Evolutionary conservation across 92 coral and sea anemone species (phyloP), one percentile per base, ranked within the genome.

Genomic region (Phymanthus crucifer): DNA sequence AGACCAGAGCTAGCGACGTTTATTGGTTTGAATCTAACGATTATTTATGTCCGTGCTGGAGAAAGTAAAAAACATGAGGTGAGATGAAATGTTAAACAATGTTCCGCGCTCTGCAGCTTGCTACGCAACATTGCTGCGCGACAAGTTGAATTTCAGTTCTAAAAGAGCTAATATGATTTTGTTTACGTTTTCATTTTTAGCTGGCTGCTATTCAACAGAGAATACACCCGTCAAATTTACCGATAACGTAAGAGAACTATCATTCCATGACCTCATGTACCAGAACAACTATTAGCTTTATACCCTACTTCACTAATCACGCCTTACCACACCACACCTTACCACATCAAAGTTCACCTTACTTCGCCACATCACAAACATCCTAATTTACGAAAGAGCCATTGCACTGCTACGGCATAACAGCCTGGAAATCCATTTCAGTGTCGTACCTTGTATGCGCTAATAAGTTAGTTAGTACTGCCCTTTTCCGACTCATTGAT

Each of bases 11-110:
- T 90, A 10, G 89, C 91, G 45, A 86, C 89, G 27, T 93, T 96
- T 31, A 87, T 96, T 61, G 92, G 95, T 35, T 86, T 96, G 31
- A 96, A 96, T 86, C 82, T 93, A 78, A 90, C 98, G 6, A 89
- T 96, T 46, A 90, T 96, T 16, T 96, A 96, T 72, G 87, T 93
- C 40, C 80, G 99, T 37, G 90, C 93, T 40, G 98, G 98, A 32
- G 89, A 86, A 18, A 66, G 48, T 35, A 79, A 78, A 48, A 83
- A 86, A 70, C 89, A 84, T 32, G 94, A 92, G 88, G 97, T 92
- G 10, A 76, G 90, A 21, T 40, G 11, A 34, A 12, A 9, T 52
- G 2, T 40, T 80, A 12, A n/a, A n/a, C n/a, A n/a, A n/a, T n/a
- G n/a, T n/a, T n/a, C n/a, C n/a, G n/a, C n/a, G n/a, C n/a, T n/a